Evolutionary conservation across 2,113 vertebrate genomes (phyloP).

Genomic region (Psilopsiagon aurifrons): DNA sequence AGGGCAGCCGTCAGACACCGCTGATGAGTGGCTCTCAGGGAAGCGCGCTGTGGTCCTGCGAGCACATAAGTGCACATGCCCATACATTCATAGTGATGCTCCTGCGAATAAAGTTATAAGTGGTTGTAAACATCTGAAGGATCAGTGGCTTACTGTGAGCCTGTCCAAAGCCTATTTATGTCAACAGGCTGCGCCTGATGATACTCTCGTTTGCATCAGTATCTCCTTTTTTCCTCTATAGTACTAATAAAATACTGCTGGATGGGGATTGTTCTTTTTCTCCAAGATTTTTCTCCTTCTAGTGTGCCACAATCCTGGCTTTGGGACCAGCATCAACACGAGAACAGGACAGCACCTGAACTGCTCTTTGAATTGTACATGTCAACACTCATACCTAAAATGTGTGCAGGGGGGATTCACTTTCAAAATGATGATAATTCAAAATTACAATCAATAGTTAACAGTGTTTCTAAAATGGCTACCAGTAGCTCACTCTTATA

Average conservation of each 20-base stretch:
- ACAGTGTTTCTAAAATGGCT: not conserved
- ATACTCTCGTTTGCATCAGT: not conserved
- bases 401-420: not conserved
- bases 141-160: not conserved
- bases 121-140: not conserved
- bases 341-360: not conserved
- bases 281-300: not conserved
- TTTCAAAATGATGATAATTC: not conserved
- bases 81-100: not conserved
- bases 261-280: not conserved
- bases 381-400: not conserved
- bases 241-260: not conserved
- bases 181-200: not conserved
- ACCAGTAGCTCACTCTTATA: not conserved
- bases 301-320: not conserved
- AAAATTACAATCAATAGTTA: not conserved
- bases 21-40: not conserved
- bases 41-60: not conserved
- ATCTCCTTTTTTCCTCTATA: not conserved
- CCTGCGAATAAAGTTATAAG: slow-evolving; percentile 9
- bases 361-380: not conserved
- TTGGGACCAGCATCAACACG: not conserved
- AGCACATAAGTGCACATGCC: not conserved
- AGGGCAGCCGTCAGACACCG: not conserved
- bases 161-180: slow-evolving; percentile 11